Evolutionary conservation across 2,113 vertebrate genomes (phyloP), one percentile per base, ranked within the genome.

Genomic region (Plotosus lineatus): DNA sequence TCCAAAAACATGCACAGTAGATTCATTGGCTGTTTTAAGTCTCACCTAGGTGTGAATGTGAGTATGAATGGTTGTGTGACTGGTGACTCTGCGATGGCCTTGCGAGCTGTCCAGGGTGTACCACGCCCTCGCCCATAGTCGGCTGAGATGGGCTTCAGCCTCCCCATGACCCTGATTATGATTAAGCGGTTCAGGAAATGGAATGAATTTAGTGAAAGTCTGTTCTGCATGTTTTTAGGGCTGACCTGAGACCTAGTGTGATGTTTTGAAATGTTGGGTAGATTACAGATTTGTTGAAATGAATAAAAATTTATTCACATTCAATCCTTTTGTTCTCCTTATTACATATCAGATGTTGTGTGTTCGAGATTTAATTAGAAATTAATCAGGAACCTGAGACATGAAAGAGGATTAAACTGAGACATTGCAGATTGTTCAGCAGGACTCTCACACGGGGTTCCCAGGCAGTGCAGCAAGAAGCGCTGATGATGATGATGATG

Each of bases 231-330:
- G 44, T 65, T 63, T 33, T 55, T 46, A 40, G 9, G 1, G 63
- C 33, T 68, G 61, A 46, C 61, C 50, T 40, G 23, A 75, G 44
- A 53, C 58, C n/a, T n/a, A n/a, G n/a, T n/a, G 61, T 40, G 71
- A 36, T 74, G 58, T 48, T 53, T 63, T 81, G 46, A 68, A 23
- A n/a, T 33, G 26, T 38, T 42, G 44, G 36, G 36, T 46, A 53
- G 15, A 11, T 38, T 23, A 55, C 38, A 7, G 26, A 46, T 60
- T 42, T 26, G 50, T 44, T 82, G 33, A 83, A 77, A 77, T 46
- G 7, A 28, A 85, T 78, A 80, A 82, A 77, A 83, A 51, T 50
- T 72, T 33, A 46, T 50, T 33, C 14, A 72, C 46, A 23, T 23
- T 26, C 26, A 7, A 50, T 14, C 14, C 72, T 31, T 56, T 33